Percentiles rank a stretch among this genome's conserved stretches.
These are phyloP conservation scores for Ctenoplectra terminalis DNA, from an alignment of 1,140 invertebrate genomes.

Conservation along the genomic window DNA sequence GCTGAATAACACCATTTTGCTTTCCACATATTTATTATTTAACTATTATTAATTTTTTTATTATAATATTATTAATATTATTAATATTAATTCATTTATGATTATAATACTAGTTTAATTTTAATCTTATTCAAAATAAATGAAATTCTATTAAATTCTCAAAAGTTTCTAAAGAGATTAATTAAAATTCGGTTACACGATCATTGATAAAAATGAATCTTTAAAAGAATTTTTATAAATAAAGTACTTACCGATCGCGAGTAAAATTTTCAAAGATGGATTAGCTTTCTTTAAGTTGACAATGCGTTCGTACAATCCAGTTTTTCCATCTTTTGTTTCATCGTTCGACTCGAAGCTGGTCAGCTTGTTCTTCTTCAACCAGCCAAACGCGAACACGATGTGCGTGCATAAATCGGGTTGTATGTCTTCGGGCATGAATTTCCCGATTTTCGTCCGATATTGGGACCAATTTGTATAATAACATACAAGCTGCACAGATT, in stretches of 20 bases:
- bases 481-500: conserved; percentile 88
- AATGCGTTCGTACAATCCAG: conserved; percentile 94
- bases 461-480: conserved; percentile 99
- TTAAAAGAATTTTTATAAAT: too few relatives aligned
- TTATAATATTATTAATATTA: too few relatives aligned
- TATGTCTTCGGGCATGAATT: conserved; percentile 97
- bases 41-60: too few relatives aligned
- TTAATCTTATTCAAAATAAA: too few relatives aligned
- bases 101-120: too few relatives aligned
- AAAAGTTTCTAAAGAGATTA: too few relatives aligned
- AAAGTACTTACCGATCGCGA: conserved; percentile 91
- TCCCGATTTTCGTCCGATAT: conserved; percentile 95
- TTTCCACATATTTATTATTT: too few relatives aligned
- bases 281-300: conserved; percentile 93
- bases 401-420: conserved; percentile 97
- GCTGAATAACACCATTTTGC: too few relatives aligned
- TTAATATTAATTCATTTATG: too few relatives aligned
- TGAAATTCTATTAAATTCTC: too few relatives aligned
- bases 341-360: conserved; percentile 96
- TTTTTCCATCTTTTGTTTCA: conserved; percentile 95
- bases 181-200: too few relatives aligned
- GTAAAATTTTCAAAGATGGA: conserved; percentile 93
- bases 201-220: too few relatives aligned
- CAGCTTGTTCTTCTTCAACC: conserved; percentile 97
- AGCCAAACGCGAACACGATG: conserved; percentile 97